Percentiles rank a stretch among this genome's conserved stretches.
Conservation (phyloP, 2,113 vertebrate species). For the Onychostoma macrolepis region DNA sequence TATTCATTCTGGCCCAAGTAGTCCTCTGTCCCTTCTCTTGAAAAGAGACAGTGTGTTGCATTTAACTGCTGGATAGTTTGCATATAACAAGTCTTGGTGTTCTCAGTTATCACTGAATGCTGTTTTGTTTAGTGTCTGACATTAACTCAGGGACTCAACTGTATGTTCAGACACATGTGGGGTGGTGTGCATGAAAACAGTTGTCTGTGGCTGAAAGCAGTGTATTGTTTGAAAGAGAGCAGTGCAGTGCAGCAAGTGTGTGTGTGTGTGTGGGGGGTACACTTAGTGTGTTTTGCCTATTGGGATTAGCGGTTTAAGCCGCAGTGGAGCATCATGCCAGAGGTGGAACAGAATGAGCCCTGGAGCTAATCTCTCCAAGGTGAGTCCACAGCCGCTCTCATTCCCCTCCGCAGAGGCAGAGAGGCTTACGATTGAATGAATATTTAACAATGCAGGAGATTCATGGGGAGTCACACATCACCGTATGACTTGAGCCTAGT, state of each 20-base stretch:
- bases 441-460: slow-evolving; percentile 18
- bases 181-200: neutral
- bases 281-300: slow-evolving; percentile 20
- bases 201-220: neutral
- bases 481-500: neutral
- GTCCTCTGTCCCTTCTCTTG: neutral
- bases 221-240: neutral
- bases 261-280: neutral
- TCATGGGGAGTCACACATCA: neutral
- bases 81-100: neutral
- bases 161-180: neutral
- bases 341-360: slow-evolving; percentile 29
- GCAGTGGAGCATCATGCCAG: neutral
- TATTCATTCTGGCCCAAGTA: neutral
- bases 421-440: neutral
- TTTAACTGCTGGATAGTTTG: slow-evolving; percentile 13
- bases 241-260: neutral
- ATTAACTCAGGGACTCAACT: neutral
- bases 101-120: neutral
- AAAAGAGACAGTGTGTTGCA: slow-evolving; percentile 13
- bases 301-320: slow-evolving; percentile 21
- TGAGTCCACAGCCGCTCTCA: slow-evolving; percentile 12
- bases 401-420: neutral
- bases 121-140: slow-evolving; percentile 11
- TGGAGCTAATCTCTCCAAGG: slow-evolving; percentile 27